Conservation (phyloP, 2,888 invertebrate species). For the Drosophila incognita region DNA sequence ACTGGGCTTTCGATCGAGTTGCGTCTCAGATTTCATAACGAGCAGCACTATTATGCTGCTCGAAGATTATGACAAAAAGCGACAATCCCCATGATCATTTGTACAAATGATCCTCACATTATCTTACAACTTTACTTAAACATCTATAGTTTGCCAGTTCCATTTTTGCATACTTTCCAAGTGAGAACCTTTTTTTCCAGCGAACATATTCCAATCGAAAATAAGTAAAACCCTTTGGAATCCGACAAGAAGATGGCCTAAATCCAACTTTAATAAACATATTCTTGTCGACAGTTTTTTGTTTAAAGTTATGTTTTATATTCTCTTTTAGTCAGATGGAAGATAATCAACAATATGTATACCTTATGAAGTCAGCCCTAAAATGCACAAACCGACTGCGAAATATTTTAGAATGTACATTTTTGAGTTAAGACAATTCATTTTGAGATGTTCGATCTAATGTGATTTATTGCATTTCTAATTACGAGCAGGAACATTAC, state of each 20-base stretch:
- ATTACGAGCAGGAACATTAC: background rate
- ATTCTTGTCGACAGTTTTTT: background rate
- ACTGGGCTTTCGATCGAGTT: constrained; percentile 60
- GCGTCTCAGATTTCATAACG: constrained; percentile 62
- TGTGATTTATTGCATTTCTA: background rate
- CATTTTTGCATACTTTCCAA: too few relatives aligned
- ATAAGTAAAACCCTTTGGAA: background rate
- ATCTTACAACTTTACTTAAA: constrained; percentile 12
- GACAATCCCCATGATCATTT: constrained; percentile 48
- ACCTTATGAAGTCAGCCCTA: too few relatives aligned
- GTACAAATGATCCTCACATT: constrained; percentile 23
- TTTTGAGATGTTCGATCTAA: background rate
- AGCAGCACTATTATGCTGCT: constrained; percentile 32
- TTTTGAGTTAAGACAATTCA: background rate
- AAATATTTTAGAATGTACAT: background rate
- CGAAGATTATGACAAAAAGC: constrained; percentile 55
- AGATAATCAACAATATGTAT: too few relatives aligned
- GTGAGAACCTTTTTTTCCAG: background rate
- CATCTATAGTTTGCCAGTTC: constrained; percentile 5
- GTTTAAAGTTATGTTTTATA: too few relatives aligned
- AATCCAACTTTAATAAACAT: background rate
- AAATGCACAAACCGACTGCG: background rate
- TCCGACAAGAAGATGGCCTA: background rate
- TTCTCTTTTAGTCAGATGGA: too few relatives aligned
- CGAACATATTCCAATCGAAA: background rate